Conservation (phyloP, 2,113 vertebrate species). For the Chionodraco myersi region DNA sequence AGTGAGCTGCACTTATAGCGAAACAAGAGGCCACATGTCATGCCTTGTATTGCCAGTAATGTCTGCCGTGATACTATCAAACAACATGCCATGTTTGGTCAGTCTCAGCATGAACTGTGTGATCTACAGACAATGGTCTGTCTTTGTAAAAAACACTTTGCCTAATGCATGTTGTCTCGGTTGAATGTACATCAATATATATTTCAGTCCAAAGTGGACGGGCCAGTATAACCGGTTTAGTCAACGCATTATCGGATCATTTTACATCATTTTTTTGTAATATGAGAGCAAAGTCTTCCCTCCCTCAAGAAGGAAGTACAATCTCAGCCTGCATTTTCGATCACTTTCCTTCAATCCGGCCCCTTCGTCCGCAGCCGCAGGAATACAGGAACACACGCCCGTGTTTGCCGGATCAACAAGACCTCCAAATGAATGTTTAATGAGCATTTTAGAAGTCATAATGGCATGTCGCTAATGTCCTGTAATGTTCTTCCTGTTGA, state of each 20-base stretch:
- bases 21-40: not conserved
- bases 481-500: conserved; percentile 96
- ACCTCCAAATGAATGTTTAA: conserved; percentile 97
- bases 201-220: conserved; percentile 74
- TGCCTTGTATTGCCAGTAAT: not conserved
- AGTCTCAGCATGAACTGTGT: not conserved
- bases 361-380: conserved; percentile 42
- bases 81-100: not conserved
- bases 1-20: not conserved
- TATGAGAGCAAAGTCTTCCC: conserved; percentile 87
- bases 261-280: conserved; percentile 92
- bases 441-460: conserved; percentile 95
- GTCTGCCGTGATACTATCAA: not conserved
- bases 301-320: conserved; percentile 85
- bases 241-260: conserved; percentile 86
- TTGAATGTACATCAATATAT: conserved; percentile 73
- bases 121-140: conserved; percentile 10
- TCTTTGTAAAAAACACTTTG: conserved; percentile 32
- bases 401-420: conserved; percentile 88
- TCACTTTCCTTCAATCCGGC: conserved; percentile 67
- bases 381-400: conserved; percentile 63
- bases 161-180: conserved; percentile 70
- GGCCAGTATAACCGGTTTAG: conserved; percentile 83
- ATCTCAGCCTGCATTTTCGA: conserved; percentile 63
- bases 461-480: conserved; percentile 98